Conservation (phyloP, 2,113 vertebrate genomes). For the Cyphomyrus plagiostoma region DNA sequence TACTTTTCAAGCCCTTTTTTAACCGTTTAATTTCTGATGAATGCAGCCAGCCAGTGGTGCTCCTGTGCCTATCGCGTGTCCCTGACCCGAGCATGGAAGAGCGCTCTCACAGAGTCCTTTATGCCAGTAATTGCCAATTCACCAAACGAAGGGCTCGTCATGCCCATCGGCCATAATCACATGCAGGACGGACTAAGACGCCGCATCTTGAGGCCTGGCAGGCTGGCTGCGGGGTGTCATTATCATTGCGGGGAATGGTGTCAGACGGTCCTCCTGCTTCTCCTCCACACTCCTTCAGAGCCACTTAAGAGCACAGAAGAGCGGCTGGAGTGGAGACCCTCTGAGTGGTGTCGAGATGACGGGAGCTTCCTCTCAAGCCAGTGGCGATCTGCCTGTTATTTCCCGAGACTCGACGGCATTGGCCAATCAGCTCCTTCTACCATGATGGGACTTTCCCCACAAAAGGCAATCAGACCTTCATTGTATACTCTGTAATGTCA, state of each 20-base stretch:
- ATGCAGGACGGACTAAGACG: background rate
- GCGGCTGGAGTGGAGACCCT: background rate
- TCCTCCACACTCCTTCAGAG: background rate
- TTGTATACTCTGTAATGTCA: background rate
- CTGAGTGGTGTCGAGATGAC: background rate
- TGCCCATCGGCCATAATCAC: background rate
- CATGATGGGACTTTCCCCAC: background rate
- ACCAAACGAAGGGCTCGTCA: background rate
- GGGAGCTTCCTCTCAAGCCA: background rate
- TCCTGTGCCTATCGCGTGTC: background rate
- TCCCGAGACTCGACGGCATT: background rate
- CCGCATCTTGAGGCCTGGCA: background rate
- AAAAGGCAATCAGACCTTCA: constrained; percentile 5
- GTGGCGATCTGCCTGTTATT: background rate
- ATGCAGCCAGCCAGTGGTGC: background rate
- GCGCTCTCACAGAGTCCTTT: background rate
- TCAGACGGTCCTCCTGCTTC: background rate
- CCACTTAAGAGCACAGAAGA: background rate
- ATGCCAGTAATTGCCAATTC: background rate
- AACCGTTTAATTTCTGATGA: background rate
- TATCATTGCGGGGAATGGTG: background rate
- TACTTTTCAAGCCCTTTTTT: background rate
- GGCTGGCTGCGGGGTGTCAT: background rate
- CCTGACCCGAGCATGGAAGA: background rate
- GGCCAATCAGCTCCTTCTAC: background rate